Evolutionary conservation across 2,113 vertebrate genomes (phyloP).

Genomic region (Anhinga anhinga): DNA sequence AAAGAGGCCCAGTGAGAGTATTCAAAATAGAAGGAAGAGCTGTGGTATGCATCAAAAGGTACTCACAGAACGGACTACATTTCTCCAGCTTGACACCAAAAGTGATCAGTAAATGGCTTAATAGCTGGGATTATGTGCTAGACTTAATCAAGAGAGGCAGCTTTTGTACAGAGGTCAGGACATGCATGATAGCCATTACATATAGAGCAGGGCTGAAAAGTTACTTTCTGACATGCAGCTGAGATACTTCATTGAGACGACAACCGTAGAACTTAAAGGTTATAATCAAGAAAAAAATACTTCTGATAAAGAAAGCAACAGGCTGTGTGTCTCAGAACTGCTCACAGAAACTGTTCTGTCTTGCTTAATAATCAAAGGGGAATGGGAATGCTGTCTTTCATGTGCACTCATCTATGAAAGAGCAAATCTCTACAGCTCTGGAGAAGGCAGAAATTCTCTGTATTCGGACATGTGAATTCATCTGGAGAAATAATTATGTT

Average conservation of each 20-base stretch:
- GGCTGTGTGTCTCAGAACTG: background rate
- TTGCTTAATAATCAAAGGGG: background rate
- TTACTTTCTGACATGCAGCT: background rate
- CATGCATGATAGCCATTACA: background rate
- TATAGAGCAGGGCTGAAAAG: background rate
- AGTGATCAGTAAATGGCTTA: background rate
- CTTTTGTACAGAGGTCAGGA: background rate
- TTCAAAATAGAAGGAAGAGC: background rate
- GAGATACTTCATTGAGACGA: background rate
- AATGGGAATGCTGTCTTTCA: background rate
- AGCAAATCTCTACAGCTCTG: background rate
- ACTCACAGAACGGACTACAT: background rate
- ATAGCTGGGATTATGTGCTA: background rate
- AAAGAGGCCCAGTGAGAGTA: background rate
- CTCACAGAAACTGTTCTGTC: background rate
- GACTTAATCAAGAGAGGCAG: background rate
- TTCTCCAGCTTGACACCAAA: background rate
- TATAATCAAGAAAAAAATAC: background rate
- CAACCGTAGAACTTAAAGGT: background rate
- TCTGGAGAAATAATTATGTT: background rate
- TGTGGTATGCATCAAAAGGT: rapidly evolving
- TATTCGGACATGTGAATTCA: background rate
- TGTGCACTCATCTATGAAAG: background rate
- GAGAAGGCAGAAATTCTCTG: background rate
- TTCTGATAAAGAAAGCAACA: background rate